These are phyloP conservation scores for Periphyllus acericola DNA, from an alignment of 2,888 invertebrate species.

Conservation along the genomic window DNA sequence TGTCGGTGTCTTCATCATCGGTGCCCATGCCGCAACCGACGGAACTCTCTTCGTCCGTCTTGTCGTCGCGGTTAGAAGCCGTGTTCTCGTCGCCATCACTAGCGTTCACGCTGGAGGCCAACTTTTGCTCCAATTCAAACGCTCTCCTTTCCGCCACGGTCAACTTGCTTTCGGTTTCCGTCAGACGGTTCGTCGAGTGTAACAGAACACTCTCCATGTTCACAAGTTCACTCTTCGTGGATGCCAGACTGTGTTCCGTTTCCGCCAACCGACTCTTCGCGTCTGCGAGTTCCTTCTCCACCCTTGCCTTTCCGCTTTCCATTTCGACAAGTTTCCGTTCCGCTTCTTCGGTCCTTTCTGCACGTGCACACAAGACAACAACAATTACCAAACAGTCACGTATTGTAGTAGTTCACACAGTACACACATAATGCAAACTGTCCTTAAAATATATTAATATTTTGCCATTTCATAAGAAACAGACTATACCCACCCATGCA, in stretches of 20 bases:
- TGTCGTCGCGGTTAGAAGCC: background rate
- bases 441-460: too few relatives aligned
- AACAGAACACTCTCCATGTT: background rate
- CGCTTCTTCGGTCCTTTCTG: constrained; percentile 12
- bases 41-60: background rate
- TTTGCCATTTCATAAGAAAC: too few relatives aligned
- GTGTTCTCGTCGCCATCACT: background rate
- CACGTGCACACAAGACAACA: background rate
- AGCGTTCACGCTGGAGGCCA: too few relatives aligned
- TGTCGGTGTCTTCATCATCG: background rate
- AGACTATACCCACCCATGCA: constrained; percentile 24
- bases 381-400: background rate
- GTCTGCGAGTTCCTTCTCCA: background rate
- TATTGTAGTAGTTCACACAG: too few relatives aligned
- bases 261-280: background rate
- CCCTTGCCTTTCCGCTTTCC: background rate
- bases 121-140: background rate
- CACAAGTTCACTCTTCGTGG: background rate
- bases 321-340: constrained; percentile 4
- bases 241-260: background rate
- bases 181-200: background rate
- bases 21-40: background rate
- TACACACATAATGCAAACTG: too few relatives aligned
- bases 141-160: background rate
- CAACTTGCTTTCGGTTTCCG: background rate